These are phyloP conservation scores for Pyrrhia umbra DNA, from an alignment of 2,888 invertebrate species.

Conservation along the genomic window DNA sequence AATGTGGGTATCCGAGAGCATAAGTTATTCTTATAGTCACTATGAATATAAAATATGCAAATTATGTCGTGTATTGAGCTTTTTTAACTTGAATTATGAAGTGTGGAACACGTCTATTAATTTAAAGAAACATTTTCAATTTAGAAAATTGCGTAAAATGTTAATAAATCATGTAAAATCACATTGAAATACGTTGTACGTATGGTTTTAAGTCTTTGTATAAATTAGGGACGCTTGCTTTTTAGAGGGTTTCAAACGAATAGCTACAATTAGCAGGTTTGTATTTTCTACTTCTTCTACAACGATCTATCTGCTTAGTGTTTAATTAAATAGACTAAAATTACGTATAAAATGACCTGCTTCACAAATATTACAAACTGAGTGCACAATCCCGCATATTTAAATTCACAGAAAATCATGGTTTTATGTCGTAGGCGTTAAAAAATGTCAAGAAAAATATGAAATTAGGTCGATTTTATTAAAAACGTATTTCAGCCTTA, in stretches of 20 bases:
- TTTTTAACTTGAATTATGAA: slow-evolving; percentile 44
- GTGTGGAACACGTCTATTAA: slow-evolving; percentile 44
- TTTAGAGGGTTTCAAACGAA: too few relatives aligned
- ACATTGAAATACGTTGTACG: neutral
- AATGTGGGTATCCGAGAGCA: slow-evolving; percentile 60
- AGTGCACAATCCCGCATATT: neutral
- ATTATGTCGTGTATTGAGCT: slow-evolving; percentile 55
- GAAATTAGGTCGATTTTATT: slow-evolving; percentile 63
- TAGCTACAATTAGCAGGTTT: too few relatives aligned
- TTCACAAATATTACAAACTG: slow-evolving; percentile 9
- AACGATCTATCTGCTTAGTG: too few relatives aligned
- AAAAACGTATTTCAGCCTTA: slow-evolving; percentile 58
- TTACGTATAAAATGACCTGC: neutral
- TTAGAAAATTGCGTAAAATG: neutral
- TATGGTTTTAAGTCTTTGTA: neutral
- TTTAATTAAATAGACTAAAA: too few relatives aligned
- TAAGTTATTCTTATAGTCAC: slow-evolving; percentile 65
- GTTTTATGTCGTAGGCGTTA: neutral
- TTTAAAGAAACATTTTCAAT: slow-evolving; percentile 26
- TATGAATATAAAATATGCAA: slow-evolving; percentile 67
- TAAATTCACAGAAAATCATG: slow-evolving; percentile 3
- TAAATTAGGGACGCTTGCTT: neutral
- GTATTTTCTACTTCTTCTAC: too few relatives aligned
- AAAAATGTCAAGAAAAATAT: slow-evolving; percentile 35
- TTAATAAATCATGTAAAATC: neutral